Evolutionary conservation across 2,888 invertebrate species (phyloP).

Genomic region (Mesoligia furuncula): DNA sequence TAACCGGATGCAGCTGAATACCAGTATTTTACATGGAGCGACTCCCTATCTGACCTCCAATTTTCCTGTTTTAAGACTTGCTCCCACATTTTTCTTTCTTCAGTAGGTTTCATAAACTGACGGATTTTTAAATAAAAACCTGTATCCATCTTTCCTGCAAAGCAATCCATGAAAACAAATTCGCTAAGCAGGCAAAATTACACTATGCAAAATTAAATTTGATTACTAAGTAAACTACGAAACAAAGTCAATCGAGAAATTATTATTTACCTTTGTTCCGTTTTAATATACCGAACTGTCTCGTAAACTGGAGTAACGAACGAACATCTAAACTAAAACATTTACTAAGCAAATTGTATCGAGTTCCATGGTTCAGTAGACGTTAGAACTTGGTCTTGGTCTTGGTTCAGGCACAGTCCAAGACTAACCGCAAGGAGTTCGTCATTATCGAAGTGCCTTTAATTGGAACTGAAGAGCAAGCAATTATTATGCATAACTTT

Average conservation of each 20-base stretch:
- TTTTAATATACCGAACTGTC: constrained; percentile 31
- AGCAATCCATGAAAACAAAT: neutral
- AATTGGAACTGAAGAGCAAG: constrained; percentile 83
- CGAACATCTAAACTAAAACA: constrained; percentile 49
- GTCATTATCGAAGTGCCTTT: constrained; percentile 80
- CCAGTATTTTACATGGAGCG: no score
- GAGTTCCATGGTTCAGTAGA: constrained; percentile 59
- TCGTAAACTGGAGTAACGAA: constrained; percentile 27
- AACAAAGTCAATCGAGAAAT: constrained; percentile 15
- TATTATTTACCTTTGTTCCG: constrained; percentile 27
- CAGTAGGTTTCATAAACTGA: neutral
- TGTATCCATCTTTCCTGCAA: neutral
- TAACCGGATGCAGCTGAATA: no score
- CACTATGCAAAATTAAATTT: neutral
- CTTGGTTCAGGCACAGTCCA: constrained; percentile 61
- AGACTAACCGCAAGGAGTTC: constrained; percentile 73
- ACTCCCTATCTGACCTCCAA: no score
- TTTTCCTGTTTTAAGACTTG: neutral
- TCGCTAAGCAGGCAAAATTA: neutral
- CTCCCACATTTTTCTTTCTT: neutral
- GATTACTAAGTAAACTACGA: constrained; percentile 1
- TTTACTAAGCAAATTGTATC: constrained; percentile 67
- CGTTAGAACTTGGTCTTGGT: constrained; percentile 65
- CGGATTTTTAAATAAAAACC: neutral
- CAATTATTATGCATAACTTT: constrained; percentile 87